These are phyloP conservation scores for Turritopsis rubra DNA, from an alignment of 30 jellyfish, hydroid and myxozoan species.

Conservation along the genomic window DNA sequence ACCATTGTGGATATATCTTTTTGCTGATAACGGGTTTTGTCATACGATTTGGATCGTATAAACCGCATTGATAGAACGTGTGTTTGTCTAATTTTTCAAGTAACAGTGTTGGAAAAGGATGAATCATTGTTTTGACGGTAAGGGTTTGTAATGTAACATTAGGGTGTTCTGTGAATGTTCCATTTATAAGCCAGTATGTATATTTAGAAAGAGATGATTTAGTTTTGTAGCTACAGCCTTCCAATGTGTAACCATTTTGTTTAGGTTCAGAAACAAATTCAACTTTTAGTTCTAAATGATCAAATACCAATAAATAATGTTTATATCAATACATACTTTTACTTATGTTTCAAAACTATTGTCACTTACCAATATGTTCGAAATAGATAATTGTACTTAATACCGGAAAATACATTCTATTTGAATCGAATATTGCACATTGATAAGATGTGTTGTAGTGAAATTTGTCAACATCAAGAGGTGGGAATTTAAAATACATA, in stretches of 20 bases:
- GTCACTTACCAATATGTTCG: background rate
- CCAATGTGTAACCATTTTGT: background rate
- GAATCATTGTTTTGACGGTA: background rate
- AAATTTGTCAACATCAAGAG: background rate
- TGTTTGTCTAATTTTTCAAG: background rate
- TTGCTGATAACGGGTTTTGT: background rate
- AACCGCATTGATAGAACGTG: slow-evolving; percentile 14
- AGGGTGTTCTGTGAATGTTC: background rate
- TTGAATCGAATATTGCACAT: background rate
- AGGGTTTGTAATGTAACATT: background rate
- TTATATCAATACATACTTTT: background rate
- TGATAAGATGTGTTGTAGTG: background rate
- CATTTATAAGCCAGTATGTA: slow-evolving; percentile 7
- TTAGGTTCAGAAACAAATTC: background rate
- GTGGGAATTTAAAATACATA: background rate
- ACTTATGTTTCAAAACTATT: background rate
- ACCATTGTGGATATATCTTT: slow-evolving; percentile 2
- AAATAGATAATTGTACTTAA: background rate
- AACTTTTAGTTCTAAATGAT: slow-evolving; percentile 2
- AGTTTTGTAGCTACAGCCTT: slow-evolving; percentile 3
- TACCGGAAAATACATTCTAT: background rate
- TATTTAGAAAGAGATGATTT: background rate
- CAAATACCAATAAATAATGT: background rate
- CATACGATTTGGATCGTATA: slow-evolving; percentile 5
- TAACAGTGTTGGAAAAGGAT: background rate